phyloP scores from a whole-genome alignment of 2,888 invertebrate genomes.

The Phrixothrix hirtus region DNA sequence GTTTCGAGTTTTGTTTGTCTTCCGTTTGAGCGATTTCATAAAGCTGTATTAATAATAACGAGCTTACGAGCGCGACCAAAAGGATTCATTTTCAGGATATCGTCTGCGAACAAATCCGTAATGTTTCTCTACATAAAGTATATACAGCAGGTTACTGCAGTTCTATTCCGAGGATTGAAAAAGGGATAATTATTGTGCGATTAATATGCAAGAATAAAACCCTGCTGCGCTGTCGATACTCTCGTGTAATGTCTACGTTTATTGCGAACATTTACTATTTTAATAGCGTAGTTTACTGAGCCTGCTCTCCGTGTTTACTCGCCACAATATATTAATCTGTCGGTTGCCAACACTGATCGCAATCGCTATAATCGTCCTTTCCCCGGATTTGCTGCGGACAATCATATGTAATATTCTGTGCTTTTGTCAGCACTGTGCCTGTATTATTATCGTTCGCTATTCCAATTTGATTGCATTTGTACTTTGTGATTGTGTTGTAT shows the following conservation, averaged over 20 bases:
- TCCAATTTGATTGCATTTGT: conserved; percentile 44
- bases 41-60: conserved; percentile 33
- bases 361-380: conserved; percentile 44
- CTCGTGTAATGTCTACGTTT: conserved; percentile 52
- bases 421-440: conserved; percentile 42
- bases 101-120: conserved; percentile 24
- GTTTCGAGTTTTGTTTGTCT: conserved; percentile 34
- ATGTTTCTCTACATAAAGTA: conserved; percentile 15
- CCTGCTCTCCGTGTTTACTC: conserved; percentile 46
- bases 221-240: conserved; percentile 51
- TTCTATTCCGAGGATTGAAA: conserved; percentile 14
- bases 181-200: conserved; percentile 50
- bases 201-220: conserved; percentile 51
- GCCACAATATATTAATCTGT: conserved; percentile 44
- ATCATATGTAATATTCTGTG: conserved; percentile 41
- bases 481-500: conserved; percentile 35
- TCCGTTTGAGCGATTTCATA: conserved; percentile 34
- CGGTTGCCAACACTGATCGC: conserved; percentile 36
- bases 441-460: conserved; percentile 40
- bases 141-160: conserved; percentile 5
- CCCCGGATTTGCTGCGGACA: conserved; percentile 47
- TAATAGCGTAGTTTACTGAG: conserved; percentile 52
- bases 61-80: conserved; percentile 27
- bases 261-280: conserved; percentile 53
- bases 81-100: conserved; percentile 24